Base-by-base conservation (phyloP, 2,888 invertebrate species). In the Nezara viridula region DNA sequence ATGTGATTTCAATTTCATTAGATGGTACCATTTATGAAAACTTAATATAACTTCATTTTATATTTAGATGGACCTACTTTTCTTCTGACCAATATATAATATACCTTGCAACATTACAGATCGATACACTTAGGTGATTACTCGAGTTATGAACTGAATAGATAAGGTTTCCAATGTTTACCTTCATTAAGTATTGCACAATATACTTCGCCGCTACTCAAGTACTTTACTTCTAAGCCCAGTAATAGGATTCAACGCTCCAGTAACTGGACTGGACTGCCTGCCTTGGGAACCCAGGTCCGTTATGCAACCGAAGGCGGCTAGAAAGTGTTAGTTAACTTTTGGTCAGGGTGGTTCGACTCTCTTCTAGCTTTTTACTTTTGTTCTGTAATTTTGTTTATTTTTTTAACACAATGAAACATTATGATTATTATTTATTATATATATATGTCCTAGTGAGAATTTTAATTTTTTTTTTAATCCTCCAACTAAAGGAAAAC, bases 271-370 rank as follows among this genome's bases (percentile, higher is more conserved):
- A 14, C 60, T 27, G 60, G 60, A 19, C 19, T 5, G 66, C 32
- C 32, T 32, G 66, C 66, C 37, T 37, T 73, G 5, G 66, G 66
- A 60, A 32, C 32, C 9, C 32, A 21, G 37, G 37, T 9, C 66
- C 66, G 66, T 73, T 73, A 73, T 73, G 66, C 66, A 73, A 73
- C 66, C 66, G 32, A 73, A 73, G 19, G 19, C 19, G 4, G 37
- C 32, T 73, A 73, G 66, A 73, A 73, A 73, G 66, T 73, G 37
- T 73, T 27, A 37, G 66, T 73, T 73, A 37, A 73, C 19, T 73
- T 19, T 73, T 73, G 66, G 66, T 73, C 66, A 73, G 66, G 32
- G 19, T 73, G 37, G 10, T 73, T 32, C 32, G 9, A 73, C 66
- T 37, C 60, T 60, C 66, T 21, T 37, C 7, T 21, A 37, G 37